A percentile compares a stretch with the other conserved stretches of the same genome.
Conservation (phyloP, 2,797 vertebrate species). For the Miopithecus talapoin region DNA sequence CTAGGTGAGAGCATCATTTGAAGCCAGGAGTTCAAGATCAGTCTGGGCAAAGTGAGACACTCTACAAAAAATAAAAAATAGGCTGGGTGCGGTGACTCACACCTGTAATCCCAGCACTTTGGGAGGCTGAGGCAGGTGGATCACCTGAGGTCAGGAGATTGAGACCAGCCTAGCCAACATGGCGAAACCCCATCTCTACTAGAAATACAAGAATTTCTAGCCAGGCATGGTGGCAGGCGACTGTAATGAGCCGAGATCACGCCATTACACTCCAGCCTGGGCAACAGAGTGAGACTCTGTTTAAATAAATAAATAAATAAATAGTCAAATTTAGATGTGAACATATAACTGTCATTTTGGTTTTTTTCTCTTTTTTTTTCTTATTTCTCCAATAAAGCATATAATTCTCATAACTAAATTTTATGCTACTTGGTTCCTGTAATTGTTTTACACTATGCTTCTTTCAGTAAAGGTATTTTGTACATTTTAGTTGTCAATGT, state of each 20-base stretch:
- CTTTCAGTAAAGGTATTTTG: not conserved
- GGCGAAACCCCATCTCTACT: not conserved
- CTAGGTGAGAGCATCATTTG: not conserved
- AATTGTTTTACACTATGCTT: not conserved
- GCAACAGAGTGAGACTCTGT: not conserved
- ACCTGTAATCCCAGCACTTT: not conserved
- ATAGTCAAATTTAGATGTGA: not conserved
- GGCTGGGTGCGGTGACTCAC: not conserved
- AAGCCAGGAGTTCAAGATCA: not conserved
- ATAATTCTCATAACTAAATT: constrained; percentile 12
- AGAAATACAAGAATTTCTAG: not conserved
- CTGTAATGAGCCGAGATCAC: not conserved
- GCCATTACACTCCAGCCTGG: not conserved
- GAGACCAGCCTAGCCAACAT: not conserved
- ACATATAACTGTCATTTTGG: not conserved
- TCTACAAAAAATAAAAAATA: not conserved
- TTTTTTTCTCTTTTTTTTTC: not conserved
- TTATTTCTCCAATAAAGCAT: not conserved
- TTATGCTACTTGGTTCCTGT: not conserved
- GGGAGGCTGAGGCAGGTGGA: not conserved
- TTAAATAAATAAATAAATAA: not conserved
- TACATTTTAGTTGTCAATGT: not conserved
- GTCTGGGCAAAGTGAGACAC: not conserved
- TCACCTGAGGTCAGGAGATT: not conserved
- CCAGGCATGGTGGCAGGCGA: fast-evolving